A percentile compares a stretch with the other conserved stretches of the same genome.
These are phyloP conservation scores for Carduelis carduelis DNA, from an alignment of 2,797 vertebrate genomes.

Conservation along the genomic window DNA sequence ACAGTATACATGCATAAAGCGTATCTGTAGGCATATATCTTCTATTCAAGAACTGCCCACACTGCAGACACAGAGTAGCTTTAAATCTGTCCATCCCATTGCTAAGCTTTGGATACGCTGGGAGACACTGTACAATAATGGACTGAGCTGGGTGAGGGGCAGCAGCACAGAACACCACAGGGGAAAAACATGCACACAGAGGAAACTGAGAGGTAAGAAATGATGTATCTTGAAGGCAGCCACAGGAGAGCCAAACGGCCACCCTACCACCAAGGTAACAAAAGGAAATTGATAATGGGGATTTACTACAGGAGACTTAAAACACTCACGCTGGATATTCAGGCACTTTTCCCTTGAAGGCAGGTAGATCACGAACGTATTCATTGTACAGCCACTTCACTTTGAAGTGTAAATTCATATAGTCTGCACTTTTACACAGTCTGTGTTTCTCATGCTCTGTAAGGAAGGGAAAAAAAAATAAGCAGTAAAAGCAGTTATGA, in stretches of 20 bases:
- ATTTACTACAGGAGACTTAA: neutral
- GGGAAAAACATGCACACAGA: neutral
- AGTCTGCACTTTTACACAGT: conserved; percentile 95
- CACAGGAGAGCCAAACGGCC: neutral
- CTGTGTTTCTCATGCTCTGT: conserved; percentile 94
- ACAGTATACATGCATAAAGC: neutral
- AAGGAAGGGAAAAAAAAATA: neutral
- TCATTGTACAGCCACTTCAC: conserved; percentile 98
- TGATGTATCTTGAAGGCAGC: neutral
- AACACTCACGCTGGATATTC: conserved; percentile 92
- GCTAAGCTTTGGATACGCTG: neutral
- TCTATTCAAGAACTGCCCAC: neutral
- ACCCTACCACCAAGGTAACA: neutral
- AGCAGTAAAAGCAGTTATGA: neutral
- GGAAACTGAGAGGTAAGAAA: neutral
- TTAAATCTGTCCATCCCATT: neutral
- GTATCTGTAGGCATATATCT: neutral
- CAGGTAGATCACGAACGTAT: conserved; percentile 89
- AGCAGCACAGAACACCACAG: neutral
- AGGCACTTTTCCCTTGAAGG: conserved; percentile 83
- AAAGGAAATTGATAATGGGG: neutral
- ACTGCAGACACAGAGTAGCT: neutral
- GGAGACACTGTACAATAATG: neutral
- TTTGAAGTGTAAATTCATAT: conserved; percentile 99
- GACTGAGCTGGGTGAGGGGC: neutral